Evolutionary conservation across 1,140 invertebrate genomes (phyloP), one percentile per base, ranked within the genome.

Genomic region (Ectropis grisescens): DNA sequence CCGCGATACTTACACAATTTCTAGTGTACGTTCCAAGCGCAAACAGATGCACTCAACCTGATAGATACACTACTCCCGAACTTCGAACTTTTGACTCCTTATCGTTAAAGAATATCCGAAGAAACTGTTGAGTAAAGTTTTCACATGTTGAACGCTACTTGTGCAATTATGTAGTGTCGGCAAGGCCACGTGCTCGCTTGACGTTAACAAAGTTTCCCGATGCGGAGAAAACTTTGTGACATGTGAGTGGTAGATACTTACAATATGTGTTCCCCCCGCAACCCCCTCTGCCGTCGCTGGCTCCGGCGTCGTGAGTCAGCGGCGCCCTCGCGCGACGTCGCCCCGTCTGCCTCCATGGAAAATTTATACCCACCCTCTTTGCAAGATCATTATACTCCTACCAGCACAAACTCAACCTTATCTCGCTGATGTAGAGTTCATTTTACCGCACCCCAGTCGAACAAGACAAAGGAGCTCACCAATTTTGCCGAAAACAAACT

Each of bases 201-300:
- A 78, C 69, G 70, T 74, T 78, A 78, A 78, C 75, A 80, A 80
- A 80, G 72, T 80, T 80, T 78, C 59, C 50, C 61, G 68, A 78
- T 76, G 68, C 64, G 62, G 70, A 74, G 75, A 68, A 75, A 80
- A 78, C 70, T 81, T 81, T 70, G 72, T 78, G 72, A 78, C 75
- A 75, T 81, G 70, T 78, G 72, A 75, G 75, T 57, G 62, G 62
- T 74, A 67, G 61, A 70, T 74, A 80, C 65, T 74, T 74, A 74
- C 68, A 71, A 74, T 80, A 76, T 80, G 67, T 66, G 58, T 50
- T 36, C 42, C 39, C 31, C 33, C 29, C 29, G 22, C 36, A 26
- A 41, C 51, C 57, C 44, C 48, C 42, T 45, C 37, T 47, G 40
- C 38, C 56, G 42, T 33, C 52, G 38, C 56, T 55, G 51, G 24